Evolutionary conservation across 2,113 vertebrate genomes (phyloP), one percentile per base, ranked within the genome.

Genomic region (Calonectris borealis): DNA sequence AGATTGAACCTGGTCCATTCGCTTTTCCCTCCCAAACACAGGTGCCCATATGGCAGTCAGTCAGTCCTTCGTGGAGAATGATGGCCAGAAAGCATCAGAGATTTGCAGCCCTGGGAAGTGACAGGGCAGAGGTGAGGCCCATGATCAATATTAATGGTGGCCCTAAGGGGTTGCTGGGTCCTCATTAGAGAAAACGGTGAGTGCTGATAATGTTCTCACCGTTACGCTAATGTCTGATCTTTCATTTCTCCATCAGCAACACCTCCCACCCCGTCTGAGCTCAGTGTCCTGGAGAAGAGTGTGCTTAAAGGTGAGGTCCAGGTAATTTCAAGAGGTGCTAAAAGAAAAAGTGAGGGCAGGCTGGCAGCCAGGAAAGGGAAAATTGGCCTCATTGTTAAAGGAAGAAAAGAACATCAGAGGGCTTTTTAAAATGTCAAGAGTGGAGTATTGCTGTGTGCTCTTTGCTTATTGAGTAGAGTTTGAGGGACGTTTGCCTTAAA

Each of bases 361-460:
- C 62, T 93, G 64, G 68, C 80, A 96, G 83, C 57, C 90, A 90
- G 81, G 42, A 90, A 87, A 83, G 57, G 70, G 80, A 83, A 97
- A 97, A 97, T 95, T 93, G 51, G 77, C 40, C 76, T 71, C 38
- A 54, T 92, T 93, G 77, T 94, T 85, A 77, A 49, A 82, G 32
- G 70, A 89, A 96, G 66, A 95, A 97, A 95, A 95, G 90, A 92
- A 85, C 71, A 96, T 96, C 90, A 94, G 81, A 96, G 48, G 75
- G 85, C 68, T 95, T 93, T 94, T 93, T 75, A 85, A 94, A 96
- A 97, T 93, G 94, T 94, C 94, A 95, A 49, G 81, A 91, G 46
- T 55, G 62, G 83, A 95, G 90, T 80, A 70, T 91, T 89, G 73
- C 92, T 96, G 94, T 86, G 88, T 83, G 94, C 70, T 89, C 86